phyloP scores from a whole-genome alignment of 2,113 vertebrate species.

The Hippopotamus amphibius region DNA sequence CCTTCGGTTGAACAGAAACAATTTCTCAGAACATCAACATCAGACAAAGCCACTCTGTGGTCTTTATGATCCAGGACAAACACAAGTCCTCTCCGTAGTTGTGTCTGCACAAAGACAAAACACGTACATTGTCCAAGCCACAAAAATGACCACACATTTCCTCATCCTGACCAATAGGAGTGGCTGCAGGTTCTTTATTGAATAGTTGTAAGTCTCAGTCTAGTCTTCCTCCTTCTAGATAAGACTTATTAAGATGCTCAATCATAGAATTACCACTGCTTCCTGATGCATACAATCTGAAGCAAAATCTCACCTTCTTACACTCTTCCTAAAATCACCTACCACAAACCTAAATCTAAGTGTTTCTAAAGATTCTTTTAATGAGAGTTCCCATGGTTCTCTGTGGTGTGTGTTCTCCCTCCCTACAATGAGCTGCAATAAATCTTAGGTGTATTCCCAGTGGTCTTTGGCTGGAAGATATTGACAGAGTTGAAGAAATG shows the following conservation, averaged over 20 bases:
- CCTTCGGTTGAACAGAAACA: neutral
- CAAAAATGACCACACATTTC: neutral
- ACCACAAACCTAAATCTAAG: neutral
- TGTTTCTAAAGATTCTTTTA: neutral
- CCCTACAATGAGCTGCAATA: neutral
- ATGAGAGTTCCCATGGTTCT: neutral
- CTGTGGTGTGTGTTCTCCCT: neutral
- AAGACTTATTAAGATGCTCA: neutral
- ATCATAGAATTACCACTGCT: neutral
- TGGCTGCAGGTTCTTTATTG: neutral
- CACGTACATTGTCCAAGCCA: neutral
- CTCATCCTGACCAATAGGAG: neutral
- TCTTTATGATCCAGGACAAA: neutral
- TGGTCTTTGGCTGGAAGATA: neutral
- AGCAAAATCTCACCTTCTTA: neutral
- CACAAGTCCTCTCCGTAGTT: neutral
- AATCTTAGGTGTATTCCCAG: neutral
- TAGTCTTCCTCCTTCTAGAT: neutral
- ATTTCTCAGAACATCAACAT: neutral
- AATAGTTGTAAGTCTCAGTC: neutral
- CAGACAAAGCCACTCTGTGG: neutral
- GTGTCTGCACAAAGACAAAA: neutral
- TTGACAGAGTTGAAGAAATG: neutral
- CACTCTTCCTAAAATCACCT: neutral
- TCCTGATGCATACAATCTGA: neutral